A percentile compares a stretch with the other conserved stretches of the same genome.
Conservation (phyloP, 2,113 vertebrate species). For the Mystacornis crossleyi region DNA sequence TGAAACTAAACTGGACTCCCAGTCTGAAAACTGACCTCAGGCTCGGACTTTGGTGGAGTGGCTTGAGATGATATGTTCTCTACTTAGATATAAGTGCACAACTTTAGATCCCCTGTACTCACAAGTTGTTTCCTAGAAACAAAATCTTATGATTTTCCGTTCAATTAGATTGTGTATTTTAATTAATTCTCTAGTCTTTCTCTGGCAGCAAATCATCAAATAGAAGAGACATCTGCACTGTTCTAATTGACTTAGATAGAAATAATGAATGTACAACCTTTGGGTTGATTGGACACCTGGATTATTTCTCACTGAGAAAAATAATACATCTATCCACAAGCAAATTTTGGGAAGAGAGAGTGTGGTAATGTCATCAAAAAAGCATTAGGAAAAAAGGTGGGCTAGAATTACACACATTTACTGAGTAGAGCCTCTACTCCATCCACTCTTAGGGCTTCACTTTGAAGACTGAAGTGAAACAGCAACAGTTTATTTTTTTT, state of each 20-base stretch:
- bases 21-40: conserved; percentile 35
- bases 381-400: neutral
- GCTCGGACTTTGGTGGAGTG: neutral
- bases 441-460: neutral
- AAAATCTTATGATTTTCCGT: conserved; percentile 1
- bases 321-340: neutral
- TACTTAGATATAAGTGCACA: neutral
- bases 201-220: conserved; percentile 26
- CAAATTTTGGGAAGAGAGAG: neutral
- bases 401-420: neutral
- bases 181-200: conserved; percentile 48
- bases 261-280: conserved; percentile 8
- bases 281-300: neutral
- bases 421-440: neutral
- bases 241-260: conserved; percentile 21
- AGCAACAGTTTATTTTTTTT: neutral
- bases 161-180: conserved; percentile 30
- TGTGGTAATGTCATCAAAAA: neutral
- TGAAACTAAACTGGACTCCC: neutral
- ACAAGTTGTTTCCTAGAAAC: conserved; percentile 46
- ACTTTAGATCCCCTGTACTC: neutral
- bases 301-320: conserved; percentile 35
- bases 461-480: neutral
- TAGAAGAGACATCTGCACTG: neutral
- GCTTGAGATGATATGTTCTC: neutral